Base-by-base conservation (phyloP, 2,113 vertebrate species). In the Seriola quinqueradiata region DNA sequence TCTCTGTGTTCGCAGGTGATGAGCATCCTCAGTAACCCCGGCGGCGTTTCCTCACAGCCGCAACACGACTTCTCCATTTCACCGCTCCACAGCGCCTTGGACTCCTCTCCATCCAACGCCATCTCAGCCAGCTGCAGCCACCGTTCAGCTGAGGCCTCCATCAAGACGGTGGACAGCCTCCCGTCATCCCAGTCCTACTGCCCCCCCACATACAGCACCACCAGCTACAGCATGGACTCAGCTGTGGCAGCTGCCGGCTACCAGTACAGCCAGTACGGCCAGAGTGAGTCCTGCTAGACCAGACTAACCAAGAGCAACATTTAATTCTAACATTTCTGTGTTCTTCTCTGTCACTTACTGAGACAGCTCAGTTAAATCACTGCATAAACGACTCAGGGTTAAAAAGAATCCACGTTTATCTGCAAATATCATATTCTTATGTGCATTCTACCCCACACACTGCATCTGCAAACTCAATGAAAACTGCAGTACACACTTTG, bases 41-140 rank as follows among this genome's bases (percentile, higher is more conserved):
- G 95, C 0, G 95, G 95, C 0, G 96, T 99, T 78, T 95, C 97
- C 0, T 96, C 97, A 0, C 98, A 99, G 92, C 91, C 96, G 0
- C 97, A 98, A 88, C 96, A 97, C 4, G 98, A 99, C 88, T 99
- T 98, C 95, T 97, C 97, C 87, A 97, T 98, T 92, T 99, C 98
- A 3, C 98, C 98, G 0, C 96, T 99, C 70, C 98, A 98, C 21
- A 91, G 95, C 10, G 89, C 97, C 81, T 91, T 99, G 92, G 97
- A 99, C 79, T 95, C 95, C 0, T 95, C 91, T 40, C 77, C 84
- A 8, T 82, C 96, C 89, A 96, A 96, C 79, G 83, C 94, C 87
- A 96, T 98, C 94, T 96, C 98, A 0, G 96, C 96, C 90, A 98
- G 96, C 95, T 99, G 98, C 95, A 97, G 97, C 95, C 98, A 99